Conservation (phyloP, 1,140 invertebrate genomes). For the Drosophila grimshawi region DNA sequence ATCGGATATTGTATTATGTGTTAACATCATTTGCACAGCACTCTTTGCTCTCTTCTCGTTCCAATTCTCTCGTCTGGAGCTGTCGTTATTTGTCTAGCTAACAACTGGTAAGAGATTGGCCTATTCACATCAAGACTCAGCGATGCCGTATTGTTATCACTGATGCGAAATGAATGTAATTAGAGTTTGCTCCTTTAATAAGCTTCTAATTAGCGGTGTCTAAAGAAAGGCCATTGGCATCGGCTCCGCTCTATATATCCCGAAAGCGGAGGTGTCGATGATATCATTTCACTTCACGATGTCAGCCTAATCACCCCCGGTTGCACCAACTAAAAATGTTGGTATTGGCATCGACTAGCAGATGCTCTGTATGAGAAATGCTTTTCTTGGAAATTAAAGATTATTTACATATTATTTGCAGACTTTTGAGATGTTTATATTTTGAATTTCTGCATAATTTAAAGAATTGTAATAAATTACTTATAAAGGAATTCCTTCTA, state of each 20-base stretch:
- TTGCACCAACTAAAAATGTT: conserved; percentile 5
- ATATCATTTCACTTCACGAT: conserved; percentile 45
- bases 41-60: neutral
- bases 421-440: too few species aligned
- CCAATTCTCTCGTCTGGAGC: neutral
- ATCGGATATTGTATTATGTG: conserved; percentile 16
- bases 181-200: conserved; percentile 67
- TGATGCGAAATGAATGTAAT: conserved; percentile 77
- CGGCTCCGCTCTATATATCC: neutral
- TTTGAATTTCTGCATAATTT: too few species aligned
- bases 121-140: conserved; percentile 38
- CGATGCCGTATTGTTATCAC: conserved; percentile 61
- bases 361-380: neutral
- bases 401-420: too few species aligned
- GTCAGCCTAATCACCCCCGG: conserved; percentile 34
- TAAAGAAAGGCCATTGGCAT: conserved; percentile 21
- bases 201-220: conserved; percentile 66
- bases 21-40: neutral
- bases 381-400: too few species aligned
- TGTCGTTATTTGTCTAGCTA: conserved; percentile 13
- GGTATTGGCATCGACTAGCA: neutral
- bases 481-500: too few species aligned
- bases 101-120: conserved; percentile 14
- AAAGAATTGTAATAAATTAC: too few species aligned
- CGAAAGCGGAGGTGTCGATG: conserved; percentile 40